Conservation (phyloP, 1,140 invertebrate species). For the Halotydeus destructor region DNA sequence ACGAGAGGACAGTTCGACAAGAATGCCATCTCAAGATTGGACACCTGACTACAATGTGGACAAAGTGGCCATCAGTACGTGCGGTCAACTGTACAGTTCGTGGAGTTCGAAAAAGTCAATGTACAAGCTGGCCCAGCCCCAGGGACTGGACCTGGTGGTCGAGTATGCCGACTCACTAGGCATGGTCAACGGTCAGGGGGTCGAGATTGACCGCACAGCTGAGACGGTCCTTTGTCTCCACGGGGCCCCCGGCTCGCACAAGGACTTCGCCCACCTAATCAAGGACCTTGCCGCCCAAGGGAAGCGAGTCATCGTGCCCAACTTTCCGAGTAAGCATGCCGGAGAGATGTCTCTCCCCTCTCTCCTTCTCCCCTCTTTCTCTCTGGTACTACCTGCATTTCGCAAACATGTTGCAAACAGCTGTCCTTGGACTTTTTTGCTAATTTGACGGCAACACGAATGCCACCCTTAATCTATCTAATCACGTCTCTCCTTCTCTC, state of each 20-base stretch:
- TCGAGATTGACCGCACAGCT: background rate
- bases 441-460: too few species aligned
- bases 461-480: too few species aligned
- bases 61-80: slow-evolving; percentile 11
- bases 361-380: background rate
- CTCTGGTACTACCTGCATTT: too few species aligned
- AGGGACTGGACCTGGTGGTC: slow-evolving; percentile 10
- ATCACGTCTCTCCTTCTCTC: too few species aligned
- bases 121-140: slow-evolving; percentile 8
- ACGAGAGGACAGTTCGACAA: too few species aligned
- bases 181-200: background rate
- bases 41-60: slow-evolving; percentile 6
- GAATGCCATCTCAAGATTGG: too few species aligned
- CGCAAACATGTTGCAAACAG: too few species aligned
- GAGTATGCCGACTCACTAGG: slow-evolving; percentile 12
- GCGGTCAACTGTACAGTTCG: slow-evolving; percentile 12
- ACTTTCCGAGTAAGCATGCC: slow-evolving; percentile 13
- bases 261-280: slow-evolving; percentile 14
- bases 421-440: too few species aligned
- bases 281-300: slow-evolving; percentile 5
- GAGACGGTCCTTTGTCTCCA: slow-evolving; percentile 11
- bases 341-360: background rate
- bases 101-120: slow-evolving; percentile 10
- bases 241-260: slow-evolving; percentile 16
- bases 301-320: slow-evolving; percentile 14